Percentiles rank a stretch among this genome's conserved stretches.
Conservation (phyloP, 2,888 invertebrate genomes). For the Miltochrista miniata region DNA sequence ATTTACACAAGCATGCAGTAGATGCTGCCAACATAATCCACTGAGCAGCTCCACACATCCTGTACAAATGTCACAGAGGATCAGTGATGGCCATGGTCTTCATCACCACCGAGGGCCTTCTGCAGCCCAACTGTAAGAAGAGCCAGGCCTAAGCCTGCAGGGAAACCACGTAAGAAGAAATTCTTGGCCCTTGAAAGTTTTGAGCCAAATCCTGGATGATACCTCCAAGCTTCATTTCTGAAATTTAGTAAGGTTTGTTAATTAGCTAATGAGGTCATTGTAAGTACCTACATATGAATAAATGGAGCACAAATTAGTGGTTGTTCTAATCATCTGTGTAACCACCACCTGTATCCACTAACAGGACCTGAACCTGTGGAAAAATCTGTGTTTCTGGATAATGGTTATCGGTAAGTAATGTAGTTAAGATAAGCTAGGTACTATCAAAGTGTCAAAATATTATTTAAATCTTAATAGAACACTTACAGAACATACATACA, state of each 20-base stretch:
- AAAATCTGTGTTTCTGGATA: no score
- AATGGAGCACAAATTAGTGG: no score
- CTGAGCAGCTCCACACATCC: not conserved
- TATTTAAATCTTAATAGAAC: no score
- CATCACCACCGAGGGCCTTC: slow-evolving; percentile 49
- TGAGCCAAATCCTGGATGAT: slow-evolving; percentile 85
- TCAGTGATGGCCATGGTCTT: slow-evolving; percentile 65
- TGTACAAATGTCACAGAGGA: slow-evolving; percentile 28
- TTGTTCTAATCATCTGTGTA: no score
- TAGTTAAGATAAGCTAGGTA: no score
- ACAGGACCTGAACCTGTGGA: no score
- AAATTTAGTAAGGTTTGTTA: slow-evolving; percentile 13
- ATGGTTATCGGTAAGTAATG: no score
- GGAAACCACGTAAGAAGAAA: slow-evolving; percentile 86
- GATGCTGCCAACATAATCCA: not conserved
- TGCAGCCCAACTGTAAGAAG: slow-evolving; percentile 51
- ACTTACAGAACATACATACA: no score
- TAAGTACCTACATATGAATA: no score
- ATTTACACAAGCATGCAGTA: not conserved
- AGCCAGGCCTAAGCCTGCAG: slow-evolving; percentile 82
- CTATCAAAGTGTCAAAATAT: no score
- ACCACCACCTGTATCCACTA: no score
- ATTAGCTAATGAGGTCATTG: no score
- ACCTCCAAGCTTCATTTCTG: slow-evolving; percentile 94
- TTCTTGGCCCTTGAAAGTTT: slow-evolving; percentile 60